These are phyloP conservation scores for Pygoscelis antarcticus DNA, from an alignment of 2,113 vertebrate species.

Conservation along the genomic window DNA sequence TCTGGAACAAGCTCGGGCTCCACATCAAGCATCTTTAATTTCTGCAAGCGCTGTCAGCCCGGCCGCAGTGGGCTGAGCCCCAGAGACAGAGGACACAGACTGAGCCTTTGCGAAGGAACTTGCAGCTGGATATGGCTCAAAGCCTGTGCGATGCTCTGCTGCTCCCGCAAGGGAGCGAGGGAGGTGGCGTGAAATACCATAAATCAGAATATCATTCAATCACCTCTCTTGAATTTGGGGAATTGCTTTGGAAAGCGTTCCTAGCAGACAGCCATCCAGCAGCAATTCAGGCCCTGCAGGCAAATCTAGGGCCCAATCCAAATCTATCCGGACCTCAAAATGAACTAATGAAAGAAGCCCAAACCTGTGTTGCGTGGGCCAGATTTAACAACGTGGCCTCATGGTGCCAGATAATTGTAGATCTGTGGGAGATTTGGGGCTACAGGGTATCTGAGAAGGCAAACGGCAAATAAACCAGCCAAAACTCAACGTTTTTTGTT, in stretches of 20 bases:
- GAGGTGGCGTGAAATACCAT: not conserved
- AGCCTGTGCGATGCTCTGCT: fast-evolving
- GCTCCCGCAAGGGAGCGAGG: not conserved
- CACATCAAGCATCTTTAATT: not conserved
- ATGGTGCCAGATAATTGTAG: too few species aligned
- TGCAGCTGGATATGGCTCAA: not conserved
- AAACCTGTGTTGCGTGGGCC: not conserved
- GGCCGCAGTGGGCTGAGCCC: not conserved
- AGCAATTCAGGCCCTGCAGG: not conserved
- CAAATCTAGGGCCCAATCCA: not conserved
- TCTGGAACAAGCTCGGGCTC: not conserved
- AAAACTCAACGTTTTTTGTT: not conserved
- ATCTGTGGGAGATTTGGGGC: not conserved
- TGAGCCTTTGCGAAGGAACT: fast-evolving
- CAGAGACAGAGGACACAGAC: fast-evolving
- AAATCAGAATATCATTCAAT: not conserved
- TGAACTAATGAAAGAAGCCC: not conserved
- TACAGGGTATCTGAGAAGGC: not conserved
- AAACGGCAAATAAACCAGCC: fast-evolving
- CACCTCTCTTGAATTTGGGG: not conserved
- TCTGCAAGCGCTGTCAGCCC: fast-evolving
- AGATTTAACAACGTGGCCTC: not conserved
- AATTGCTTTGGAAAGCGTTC: not conserved
- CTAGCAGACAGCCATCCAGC: not conserved
- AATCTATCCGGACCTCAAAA: not conserved